Percentiles rank a stretch among this genome's conserved stretches.
Conservation (phyloP, 2,113 vertebrate species). For the Brevimyrus niger region DNA sequence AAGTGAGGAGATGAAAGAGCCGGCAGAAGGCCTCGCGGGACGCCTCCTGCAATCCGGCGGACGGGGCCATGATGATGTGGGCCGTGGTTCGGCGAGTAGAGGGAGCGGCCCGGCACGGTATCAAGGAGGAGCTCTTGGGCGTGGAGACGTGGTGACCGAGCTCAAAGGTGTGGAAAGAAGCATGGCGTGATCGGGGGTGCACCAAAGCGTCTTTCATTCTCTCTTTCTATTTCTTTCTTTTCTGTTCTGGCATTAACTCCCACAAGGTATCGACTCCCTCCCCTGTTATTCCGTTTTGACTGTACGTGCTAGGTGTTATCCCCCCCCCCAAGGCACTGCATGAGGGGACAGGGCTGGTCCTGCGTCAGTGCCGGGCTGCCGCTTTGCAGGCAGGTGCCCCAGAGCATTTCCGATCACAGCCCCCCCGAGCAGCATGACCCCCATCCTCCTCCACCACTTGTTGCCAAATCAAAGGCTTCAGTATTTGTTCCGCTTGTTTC, state of each 20-base stretch:
- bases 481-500: neutral
- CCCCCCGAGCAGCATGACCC: neutral
- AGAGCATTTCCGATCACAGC: neutral
- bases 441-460: neutral
- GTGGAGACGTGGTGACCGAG: slow-evolving; percentile 2
- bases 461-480: neutral
- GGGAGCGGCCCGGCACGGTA: neutral
- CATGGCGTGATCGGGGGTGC: neutral
- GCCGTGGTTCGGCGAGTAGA: neutral
- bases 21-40: slow-evolving; percentile 37
- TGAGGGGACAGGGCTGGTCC: neutral
- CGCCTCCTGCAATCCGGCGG: slow-evolving; percentile 50
- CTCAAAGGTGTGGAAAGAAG: neutral
- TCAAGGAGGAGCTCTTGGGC: neutral
- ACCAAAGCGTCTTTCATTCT: neutral
- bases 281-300: slow-evolving; percentile 8
- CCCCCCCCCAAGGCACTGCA: neutral
- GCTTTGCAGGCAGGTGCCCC: neutral
- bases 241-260: slow-evolving; percentile 1
- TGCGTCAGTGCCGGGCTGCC: neutral
- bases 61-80: neutral
- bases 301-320: neutral
- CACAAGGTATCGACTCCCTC: neutral
- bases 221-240: neutral
- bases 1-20: slow-evolving; percentile 61